Evolutionary conservation across 2,113 vertebrate genomes (phyloP), one percentile per base, ranked within the genome.

Genomic region (Capricornis sumatraensis): DNA sequence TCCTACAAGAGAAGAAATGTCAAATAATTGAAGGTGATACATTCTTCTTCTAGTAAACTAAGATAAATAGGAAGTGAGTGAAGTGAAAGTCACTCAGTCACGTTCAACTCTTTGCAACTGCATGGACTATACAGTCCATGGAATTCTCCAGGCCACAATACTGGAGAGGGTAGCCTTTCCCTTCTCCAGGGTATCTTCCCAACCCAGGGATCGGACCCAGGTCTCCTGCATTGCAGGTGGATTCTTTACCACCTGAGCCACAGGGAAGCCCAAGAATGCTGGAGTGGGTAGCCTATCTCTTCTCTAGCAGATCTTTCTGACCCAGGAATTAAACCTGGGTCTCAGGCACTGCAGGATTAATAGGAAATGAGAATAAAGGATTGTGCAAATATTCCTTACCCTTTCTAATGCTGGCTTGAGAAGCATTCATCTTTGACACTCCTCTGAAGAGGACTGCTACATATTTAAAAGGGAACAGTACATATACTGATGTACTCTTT

Each of bases 1-100:
- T 94, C 27, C 76, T 60, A 79, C 43, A 79, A 43, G 50, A 53
- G n/a, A 82, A 95, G 47, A 92, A 91, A 89, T 85, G 78, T 94
- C 91, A 96, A 86, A 96, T 94, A 95, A 94, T 60, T 62, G 62
- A 64, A 94, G 67, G 89, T 79, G 79, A 89, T 64, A 58, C 60
- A 82, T 89, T 94, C 50, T 28, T 83, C 14, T 53, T 92, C 87
- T 78, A 57, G 45, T 79, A 89, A 91, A 64, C 30, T 27, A 55
- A 90, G 53, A 87, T 64, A 84, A 82, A 87, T 23, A 52, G 67
- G 19, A 74, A 74, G 67, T 74, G 67, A 74, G 36, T 74, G 36
- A 74, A 13, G 10, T 40, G n/a, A 74, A 40, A 74, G 19, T 25
- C 67, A 40, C n/a, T 40, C n/a, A 40, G 21, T 74, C 67, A 0